A percentile compares a stretch with the other conserved stretches of the same genome.
These are phyloP conservation scores for Lucilia cuprina DNA, from an alignment of 1,140 invertebrate species.

Conservation along the genomic window DNA sequence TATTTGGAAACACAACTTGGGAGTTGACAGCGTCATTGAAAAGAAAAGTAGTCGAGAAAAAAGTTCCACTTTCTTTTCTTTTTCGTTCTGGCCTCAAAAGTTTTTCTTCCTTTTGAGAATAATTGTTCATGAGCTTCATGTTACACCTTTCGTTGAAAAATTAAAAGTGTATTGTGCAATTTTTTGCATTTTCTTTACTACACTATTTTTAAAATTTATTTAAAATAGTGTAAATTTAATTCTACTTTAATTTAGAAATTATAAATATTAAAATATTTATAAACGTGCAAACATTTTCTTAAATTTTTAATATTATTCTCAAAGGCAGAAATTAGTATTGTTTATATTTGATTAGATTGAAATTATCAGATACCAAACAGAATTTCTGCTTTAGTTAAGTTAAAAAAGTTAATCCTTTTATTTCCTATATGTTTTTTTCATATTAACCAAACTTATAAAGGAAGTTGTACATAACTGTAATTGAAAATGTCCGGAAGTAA, in stretches of 20 bases:
- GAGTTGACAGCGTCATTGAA: constrained; percentile 33
- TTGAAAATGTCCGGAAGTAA: constrained; percentile 1
- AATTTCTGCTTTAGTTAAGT: no score
- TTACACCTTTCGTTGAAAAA: constrained; percentile 5
- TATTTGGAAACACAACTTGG: constrained; percentile 19
- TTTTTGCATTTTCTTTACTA: background rate
- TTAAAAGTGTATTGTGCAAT: background rate
- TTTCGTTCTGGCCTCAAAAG: constrained; percentile 24
- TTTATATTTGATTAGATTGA: no score
- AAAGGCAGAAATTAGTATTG: no score
- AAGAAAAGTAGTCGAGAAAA: constrained; percentile 29
- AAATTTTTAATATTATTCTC: no score
- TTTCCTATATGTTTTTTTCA: no score
- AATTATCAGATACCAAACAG: no score
- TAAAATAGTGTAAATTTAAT: background rate
- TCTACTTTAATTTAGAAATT: no score
- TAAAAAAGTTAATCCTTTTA: no score
- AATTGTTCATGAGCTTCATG: constrained; percentile 10
- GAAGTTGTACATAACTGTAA: background rate
- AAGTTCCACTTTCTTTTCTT: constrained; percentile 20
- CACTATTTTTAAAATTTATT: background rate
- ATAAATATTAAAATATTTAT: no score
- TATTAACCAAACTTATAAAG: no score
- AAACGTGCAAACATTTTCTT: no score
- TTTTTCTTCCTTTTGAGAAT: constrained; percentile 1